phyloP scores from a whole-genome alignment of 2,113 vertebrate species.

The Misgurnus mizolepis region DNA sequence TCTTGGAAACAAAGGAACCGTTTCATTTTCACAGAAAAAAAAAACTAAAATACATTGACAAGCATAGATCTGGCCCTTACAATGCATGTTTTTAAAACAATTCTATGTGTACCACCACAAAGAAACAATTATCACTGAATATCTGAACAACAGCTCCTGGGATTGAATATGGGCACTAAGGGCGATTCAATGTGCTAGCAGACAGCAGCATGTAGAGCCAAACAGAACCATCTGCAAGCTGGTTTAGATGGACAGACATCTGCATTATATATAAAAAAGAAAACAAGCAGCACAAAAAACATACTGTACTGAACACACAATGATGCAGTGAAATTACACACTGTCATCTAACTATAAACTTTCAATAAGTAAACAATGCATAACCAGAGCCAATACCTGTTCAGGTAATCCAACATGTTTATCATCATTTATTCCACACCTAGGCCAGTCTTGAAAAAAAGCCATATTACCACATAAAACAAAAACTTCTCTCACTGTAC shows the following conservation, averaged over 20 bases:
- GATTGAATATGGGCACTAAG: not conserved
- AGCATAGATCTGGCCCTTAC: not conserved
- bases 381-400: not conserved
- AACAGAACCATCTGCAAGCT: not conserved
- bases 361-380: not conserved
- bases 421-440: conserved; percentile 47
- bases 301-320: not conserved
- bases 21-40: not conserved
- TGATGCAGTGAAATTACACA: not conserved
- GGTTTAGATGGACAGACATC: not conserved
- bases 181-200: conserved; percentile 45
- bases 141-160: not conserved
- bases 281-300: conserved; percentile 2
- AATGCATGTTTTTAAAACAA: too few relatives aligned
- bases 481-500: not conserved
- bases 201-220: not conserved
- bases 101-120: too few relatives aligned
- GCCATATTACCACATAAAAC: conserved; percentile 35
- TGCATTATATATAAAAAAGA: not conserved
- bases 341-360: not conserved
- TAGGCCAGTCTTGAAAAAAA: conserved; percentile 61
- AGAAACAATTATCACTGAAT: not conserved
- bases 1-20: too few relatives aligned
- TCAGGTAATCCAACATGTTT: not conserved
- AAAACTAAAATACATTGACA: not conserved